Evolutionary conservation across 92 coral and sea anemone genomes (phyloP).

Genomic region (Palythoa grandis): DNA sequence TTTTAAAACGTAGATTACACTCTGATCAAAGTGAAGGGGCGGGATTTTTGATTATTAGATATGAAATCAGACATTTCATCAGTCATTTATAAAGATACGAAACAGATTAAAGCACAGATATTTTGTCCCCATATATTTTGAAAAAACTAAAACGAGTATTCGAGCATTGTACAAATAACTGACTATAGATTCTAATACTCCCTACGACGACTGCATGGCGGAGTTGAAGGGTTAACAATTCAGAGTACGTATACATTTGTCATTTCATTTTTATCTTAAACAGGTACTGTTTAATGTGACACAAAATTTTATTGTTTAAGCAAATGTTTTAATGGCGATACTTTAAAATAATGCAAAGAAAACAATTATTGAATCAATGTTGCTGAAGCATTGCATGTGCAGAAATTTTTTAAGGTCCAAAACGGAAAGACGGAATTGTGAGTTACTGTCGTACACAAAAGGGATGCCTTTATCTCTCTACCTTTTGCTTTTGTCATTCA

Average conservation of each 20-base stretch:
- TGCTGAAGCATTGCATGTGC: background rate
- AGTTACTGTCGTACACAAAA: background rate
- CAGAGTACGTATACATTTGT: background rate
- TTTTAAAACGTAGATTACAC: slow-evolving; percentile 19
- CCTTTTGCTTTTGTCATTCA: background rate
- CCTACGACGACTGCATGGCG: background rate
- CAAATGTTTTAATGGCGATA: background rate
- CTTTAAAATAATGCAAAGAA: background rate
- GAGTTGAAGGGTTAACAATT: slow-evolving; percentile 9
- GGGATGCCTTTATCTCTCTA: background rate
- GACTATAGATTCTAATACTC: background rate
- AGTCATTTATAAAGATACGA: slow-evolving; percentile 41
- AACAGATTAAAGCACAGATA: background rate
- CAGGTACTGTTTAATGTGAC: background rate
- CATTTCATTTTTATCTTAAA: slow-evolving; percentile 11
- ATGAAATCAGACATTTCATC: slow-evolving; percentile 62
- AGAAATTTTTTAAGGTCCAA: background rate
- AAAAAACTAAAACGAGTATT: background rate
- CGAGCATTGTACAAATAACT: background rate
- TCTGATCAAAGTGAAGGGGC: slow-evolving; percentile 69
- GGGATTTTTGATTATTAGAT: slow-evolving; percentile 52
- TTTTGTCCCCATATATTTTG: background rate
- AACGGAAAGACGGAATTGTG: background rate
- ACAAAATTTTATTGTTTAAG: slow-evolving; percentile 4
- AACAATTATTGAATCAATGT: background rate